Evolutionary conservation across 2,113 vertebrate genomes (phyloP), one percentile per base, ranked within the genome.

Genomic region (Melospiza georgiana): DNA sequence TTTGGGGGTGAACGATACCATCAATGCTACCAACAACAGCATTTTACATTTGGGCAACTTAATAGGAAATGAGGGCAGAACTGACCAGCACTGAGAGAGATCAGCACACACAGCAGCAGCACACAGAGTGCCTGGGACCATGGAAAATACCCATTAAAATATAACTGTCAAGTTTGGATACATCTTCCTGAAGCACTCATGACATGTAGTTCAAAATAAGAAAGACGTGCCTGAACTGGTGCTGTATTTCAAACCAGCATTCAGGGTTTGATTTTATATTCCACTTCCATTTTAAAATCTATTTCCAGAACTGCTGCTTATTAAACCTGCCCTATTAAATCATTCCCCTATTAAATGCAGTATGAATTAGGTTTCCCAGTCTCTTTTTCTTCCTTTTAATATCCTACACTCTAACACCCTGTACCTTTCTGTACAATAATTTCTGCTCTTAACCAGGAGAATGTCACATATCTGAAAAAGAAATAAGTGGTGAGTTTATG

Each of bases 401-500:
- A 80, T 12, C 37, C n/a, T 72, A 54, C 51, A 61, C 23, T 69
- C n/a, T n/a, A 62, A 62, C 12, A 62, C 1, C 12, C 65, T 62
- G 25, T 44, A 76, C 37, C 66, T 92, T 93, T 80, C 82, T 79
- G 62, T 96, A 89, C n/a, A 92, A 69, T 83, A 80, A 94, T 94
- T 96, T 93, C 71, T 95, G 65, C 76, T 93, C 86, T 84, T 85
- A 94, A 95, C 89, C 68, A 90, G 88, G n/a, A 93, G 59, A 95
- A 94, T 75, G 91, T 94, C 84, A 95, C 78, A 33, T 68, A 87
- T 63, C 75, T 91, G 81, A 94, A 52, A 57, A 76, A 79, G 48
- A 73, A 91, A 49, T 66, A 94, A 88, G 74, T 11, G 43, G 78
- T 43, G 58, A 94, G 86, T 90, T 94, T 93, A 89, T 87, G 83